Conservation (phyloP, 1,140 invertebrate genomes). For the Plutomurus gul region DNA sequence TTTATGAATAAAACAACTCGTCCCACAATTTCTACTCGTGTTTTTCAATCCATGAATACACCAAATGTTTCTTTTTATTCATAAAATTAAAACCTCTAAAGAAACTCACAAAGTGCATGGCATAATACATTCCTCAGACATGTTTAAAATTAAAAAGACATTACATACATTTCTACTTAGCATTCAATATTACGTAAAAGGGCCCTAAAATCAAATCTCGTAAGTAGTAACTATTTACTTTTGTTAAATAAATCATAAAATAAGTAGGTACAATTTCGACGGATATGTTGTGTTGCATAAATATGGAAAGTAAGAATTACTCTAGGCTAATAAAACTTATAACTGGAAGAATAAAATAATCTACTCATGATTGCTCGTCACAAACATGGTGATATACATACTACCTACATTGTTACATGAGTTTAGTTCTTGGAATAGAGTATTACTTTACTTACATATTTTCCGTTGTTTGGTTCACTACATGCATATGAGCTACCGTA, state of each 20-base stretch:
- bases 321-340: neutral
- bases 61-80: conserved; percentile 15
- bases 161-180: neutral
- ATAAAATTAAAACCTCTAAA: conserved; percentile 20
- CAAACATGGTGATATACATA: neutral
- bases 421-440: neutral
- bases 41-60: neutral
- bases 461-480: neutral
- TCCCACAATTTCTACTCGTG: neutral
- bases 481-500: neutral
- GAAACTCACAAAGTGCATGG: neutral
- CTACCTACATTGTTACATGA: neutral
- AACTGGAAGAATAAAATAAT: conserved; percentile 14
- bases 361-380: neutral
- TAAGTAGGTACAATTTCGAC: neutral
- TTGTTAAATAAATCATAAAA: neutral
- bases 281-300: neutral
- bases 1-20: neutral
- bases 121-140: neutral
- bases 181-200: neutral
- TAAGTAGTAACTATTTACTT: neutral
- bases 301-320: neutral
- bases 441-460: neutral
- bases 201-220: neutral
- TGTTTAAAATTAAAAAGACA: neutral